Evolutionary conservation across 2,888 invertebrate genomes (phyloP), one percentile per base, ranked within the genome.

Genomic region (Euzophera pinguis): DNA sequence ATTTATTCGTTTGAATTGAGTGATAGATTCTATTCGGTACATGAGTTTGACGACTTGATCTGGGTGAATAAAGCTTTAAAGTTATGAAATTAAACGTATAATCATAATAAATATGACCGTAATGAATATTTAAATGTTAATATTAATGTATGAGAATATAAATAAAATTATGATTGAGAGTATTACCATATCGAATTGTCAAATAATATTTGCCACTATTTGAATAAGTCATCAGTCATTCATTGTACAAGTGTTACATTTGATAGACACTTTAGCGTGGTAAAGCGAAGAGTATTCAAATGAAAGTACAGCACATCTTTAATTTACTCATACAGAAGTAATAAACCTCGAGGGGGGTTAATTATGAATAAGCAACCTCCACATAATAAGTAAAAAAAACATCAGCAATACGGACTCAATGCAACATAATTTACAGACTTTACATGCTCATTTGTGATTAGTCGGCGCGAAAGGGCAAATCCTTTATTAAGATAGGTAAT

Each of bases 401-500:
- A 80, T 67, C 73, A 78, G 78, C 77, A 78, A 81, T 81, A 81
- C 78, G 81, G 84, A 82, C 85, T 87, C 78, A 86, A 84, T 85
- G 86, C 81, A 85, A 86, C 83, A 87, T 89, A 89, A 89, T 89
- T 89, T 87, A 90, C 84, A 72, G 82, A 81, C 86, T 85, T 88
- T 87, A 90, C 89, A 89, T 89, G 89, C 89, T 85, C 84, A 88
- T 88, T 89, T 89, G 84, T 88, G 89, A 90, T 89, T 89, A 89
- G 88, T 73, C 78, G 90, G 90, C 86, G 90, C 89, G 90, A 90
- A 90, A 90, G 88, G 90, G 89, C 87, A 90, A 90, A 87, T 89
- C 87, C 87, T 84, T 84, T 87, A 89, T 89, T 90, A 90, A 90
- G 90, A 90, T 90, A 89, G 90, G 89, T 89, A 90, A 90, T 90